Evolutionary conservation across 2,797 vertebrate genomes (phyloP), one percentile per base, ranked within the genome.

Genomic region (Chloroceryle amazona): DNA sequence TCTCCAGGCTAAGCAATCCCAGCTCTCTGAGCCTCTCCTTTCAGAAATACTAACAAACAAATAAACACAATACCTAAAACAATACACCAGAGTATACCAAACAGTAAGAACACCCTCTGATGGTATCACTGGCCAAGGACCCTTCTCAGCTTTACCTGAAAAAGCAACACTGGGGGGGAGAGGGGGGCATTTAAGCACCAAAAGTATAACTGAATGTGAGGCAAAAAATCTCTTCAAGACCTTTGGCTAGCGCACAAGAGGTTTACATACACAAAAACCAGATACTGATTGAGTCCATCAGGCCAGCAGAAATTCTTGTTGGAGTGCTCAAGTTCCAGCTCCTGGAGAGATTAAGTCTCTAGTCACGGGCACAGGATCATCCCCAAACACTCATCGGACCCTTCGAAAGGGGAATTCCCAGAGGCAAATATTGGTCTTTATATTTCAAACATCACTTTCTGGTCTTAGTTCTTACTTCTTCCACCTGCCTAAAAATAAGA

Each of bases 241-340:
- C 28, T 51, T 14, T 58, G 47, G 33, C 31, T 16, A 10, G 7
- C 3, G 8, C 26, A 51, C 20, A 57, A 7, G 29, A 67, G 9
- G 21, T 63, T 91, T 68, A 6, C 21, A 21, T 3, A 15, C 41
- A 42, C 11, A 68, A 9, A 29, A n/a, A 28, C 35, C 4, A 5
- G n/a, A 35, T 3, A 25, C 3, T 46, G 46, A 44, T 31, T 1
- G 0, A 66, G 28, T 13, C 62, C 42, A 49, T 3, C 0, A 6
- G 44, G 17, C 13, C 37, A 33, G 65, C n/a, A 35, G 10, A 28
- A 81, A 42, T 5, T 35, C 37, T 54, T n/a, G 19, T 0, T 23
- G 58, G 62, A 66, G 57, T 0, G 19, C 26, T 62, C 33, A 70
- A 21, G 41, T 13, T 4, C 60, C 29, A 37, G 54, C 37, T 61